Evolutionary conservation across 2,113 vertebrate species (phyloP), one percentile per base, ranked within the genome.

Genomic region (Eclectus roratus): DNA sequence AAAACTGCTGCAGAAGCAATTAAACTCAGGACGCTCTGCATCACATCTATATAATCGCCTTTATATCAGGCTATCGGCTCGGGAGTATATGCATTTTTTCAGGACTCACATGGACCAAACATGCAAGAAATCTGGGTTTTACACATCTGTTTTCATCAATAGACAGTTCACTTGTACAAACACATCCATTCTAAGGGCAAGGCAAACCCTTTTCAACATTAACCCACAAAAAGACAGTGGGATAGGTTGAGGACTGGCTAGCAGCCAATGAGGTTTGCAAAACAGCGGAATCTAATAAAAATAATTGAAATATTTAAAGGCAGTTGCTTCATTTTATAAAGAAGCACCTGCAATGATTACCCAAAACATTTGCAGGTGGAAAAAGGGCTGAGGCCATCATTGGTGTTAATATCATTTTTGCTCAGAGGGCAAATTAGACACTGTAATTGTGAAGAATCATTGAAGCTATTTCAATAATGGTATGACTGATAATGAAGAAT

Each of bases 231-330:
- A 94, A 97, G 92, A 25, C 47, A 78, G 85, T 21, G 72, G 55
- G 86, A 96, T 68, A 65, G 94, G 76, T 68, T 92, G 82, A 95
- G 92, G 93, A 24, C 80, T 96, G 95, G 95, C 93, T 50, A 88
- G 63, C 55, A 94, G 95, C 95, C 96, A 97, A 24, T 95, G 95
- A 88, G 96, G 95, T 97, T 96, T 97, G 96, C 95, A 96, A 96
- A 97, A 85, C 81, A 95, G 91, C 73, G 93, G 81, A 80, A 94
- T 91, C 95, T 96, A 94, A 96, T 97, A 96, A 96, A 96, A 97
- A 96, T 90, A 96, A 96, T 95, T 95, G 92, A 97, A 94, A 97
- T 96, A 96, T 95, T 96, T 96, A 95, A 96, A 96, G 83, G 88
- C 93, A 90, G 92, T 95, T 97, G 93, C 92, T 95, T 94, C 88